A percentile compares a stretch with the other conserved stretches of the same genome.
phyloP scores from a whole-genome alignment of 1,140 invertebrate species.

The Chironomus tepperi region DNA sequence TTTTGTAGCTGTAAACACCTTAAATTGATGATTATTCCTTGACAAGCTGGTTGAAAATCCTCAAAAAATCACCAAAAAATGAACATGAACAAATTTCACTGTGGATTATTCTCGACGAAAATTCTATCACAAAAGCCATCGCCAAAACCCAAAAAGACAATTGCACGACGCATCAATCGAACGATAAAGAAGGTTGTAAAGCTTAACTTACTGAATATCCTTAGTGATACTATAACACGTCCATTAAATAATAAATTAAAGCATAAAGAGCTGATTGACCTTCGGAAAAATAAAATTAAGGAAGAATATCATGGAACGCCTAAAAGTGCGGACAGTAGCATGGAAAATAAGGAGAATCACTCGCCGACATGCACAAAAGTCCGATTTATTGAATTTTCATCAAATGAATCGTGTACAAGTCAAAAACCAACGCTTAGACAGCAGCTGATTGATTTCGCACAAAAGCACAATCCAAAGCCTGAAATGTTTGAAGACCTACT shows the following conservation, averaged over 20 bases:
- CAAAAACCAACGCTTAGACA: background rate
- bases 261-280: slow-evolving; percentile 1
- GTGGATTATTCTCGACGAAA: background rate
- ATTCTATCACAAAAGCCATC: background rate
- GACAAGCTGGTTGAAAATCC: background rate
- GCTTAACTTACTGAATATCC: background rate
- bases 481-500: slow-evolving; percentile 21
- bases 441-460: background rate
- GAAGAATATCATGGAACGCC: slow-evolving; percentile 14
- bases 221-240: background rate
- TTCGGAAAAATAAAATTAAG: slow-evolving; percentile 6
- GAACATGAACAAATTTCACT: background rate
- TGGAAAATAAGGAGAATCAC: background rate
- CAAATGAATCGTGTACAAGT: background rate
- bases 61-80: background rate
- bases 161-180: background rate
- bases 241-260: background rate
- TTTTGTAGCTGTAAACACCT: too few relatives aligned
- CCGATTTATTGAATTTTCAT: slow-evolving; percentile 17
- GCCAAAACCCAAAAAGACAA: background rate
- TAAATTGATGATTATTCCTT: too few relatives aligned
- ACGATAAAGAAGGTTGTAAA: slow-evolving; percentile 2
- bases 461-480: slow-evolving; percentile 19
- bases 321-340: background rate
- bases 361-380: background rate